Evolutionary conservation across 2,888 invertebrate species (phyloP), one percentile per base, ranked within the genome.

Genomic region (Pinctada fucata): DNA sequence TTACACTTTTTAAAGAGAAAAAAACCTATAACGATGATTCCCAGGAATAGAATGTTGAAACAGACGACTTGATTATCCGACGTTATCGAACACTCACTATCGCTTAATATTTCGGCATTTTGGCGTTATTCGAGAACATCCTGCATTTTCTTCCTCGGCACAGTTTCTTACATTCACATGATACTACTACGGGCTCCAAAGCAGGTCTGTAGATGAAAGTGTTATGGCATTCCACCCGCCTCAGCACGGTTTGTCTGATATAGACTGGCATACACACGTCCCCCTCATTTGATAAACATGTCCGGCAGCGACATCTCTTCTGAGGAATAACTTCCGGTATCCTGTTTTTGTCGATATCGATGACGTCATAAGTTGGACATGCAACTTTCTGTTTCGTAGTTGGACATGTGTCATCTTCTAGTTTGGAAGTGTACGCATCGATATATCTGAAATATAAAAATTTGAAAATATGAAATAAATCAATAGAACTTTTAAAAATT

Each of bases 361-460:
- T 13, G 6, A 58, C 58, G 58, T 58, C 58, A 58, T 58, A 58
- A 13, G 58, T 58, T 58, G 58, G 58, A 58, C 58, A 58, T 58
- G 58, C 80, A 79, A 49, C 6, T 80, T 10, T 10, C 72, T n/a
- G 80, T 80, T 63, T 80, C 72, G 79, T 50, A 31, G 31, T 31
- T 31, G 31, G 31, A 31, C 31, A 31, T 31, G 31, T 31, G 31
- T 31, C 31, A 31, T 31, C 31, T 31, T 31, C 31, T 31, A 31
- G 31, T 31, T 31, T 31, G 31, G 31, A 31, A 31, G 31, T 31
- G 31, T 31, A 31, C 31, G 31, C 31, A 31, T 31, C 31, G 31
- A 31, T 31, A 31, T 31, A 31, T 31, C 31, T 31, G 31, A 31
- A 31, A 31, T 31, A 31, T 31, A 31, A 31, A 31, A 31, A 31